A percentile compares a stretch with the other conserved stretches of the same genome.
Evolutionary conservation across 2,797 vertebrate species (phyloP).

Genomic region (Argyrosomus regius): DNA sequence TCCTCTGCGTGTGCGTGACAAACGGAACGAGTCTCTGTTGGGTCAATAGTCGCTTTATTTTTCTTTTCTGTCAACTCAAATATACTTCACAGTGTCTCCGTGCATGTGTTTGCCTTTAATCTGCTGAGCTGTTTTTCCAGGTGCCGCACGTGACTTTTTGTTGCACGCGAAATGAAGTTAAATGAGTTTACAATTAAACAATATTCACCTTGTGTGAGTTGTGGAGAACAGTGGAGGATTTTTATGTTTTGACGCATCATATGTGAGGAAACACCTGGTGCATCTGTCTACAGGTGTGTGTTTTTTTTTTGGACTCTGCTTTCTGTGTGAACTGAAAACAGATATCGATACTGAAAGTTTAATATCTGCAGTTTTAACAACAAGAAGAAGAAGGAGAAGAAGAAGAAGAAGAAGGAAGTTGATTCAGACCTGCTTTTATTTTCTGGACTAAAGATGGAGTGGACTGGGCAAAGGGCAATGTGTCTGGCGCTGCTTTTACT

Average conservation of each 20-base stretch:
- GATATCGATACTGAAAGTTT: neutral
- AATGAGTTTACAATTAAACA: neutral
- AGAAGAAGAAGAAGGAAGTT: neutral
- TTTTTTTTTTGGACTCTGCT: neutral
- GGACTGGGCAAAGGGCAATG: neutral
- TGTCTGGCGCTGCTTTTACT: slow-evolving; percentile 55
- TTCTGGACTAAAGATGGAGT: slow-evolving; percentile 51
- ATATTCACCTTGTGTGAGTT: too few relatives aligned
- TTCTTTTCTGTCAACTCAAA: neutral
- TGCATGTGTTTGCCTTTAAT: neutral
- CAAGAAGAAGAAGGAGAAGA: too few relatives aligned
- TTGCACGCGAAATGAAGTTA: neutral
- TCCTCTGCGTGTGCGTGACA: slow-evolving; percentile 17
- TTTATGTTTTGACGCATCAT: neutral
- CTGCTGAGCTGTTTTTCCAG: neutral
- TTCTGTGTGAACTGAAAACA: neutral
- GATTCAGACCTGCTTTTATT: neutral
- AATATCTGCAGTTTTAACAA: neutral
- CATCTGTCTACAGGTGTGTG: slow-evolving; percentile 11
- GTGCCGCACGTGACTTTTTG: neutral
- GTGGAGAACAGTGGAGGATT: neutral
- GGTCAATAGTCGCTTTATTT: neutral
- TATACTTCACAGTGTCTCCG: fast-evolving
- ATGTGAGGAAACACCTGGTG: slow-evolving; percentile 36
- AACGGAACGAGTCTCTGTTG: neutral